phyloP scores from a whole-genome alignment of 2,888 invertebrate species.

The Loripinus fragilis region DNA sequence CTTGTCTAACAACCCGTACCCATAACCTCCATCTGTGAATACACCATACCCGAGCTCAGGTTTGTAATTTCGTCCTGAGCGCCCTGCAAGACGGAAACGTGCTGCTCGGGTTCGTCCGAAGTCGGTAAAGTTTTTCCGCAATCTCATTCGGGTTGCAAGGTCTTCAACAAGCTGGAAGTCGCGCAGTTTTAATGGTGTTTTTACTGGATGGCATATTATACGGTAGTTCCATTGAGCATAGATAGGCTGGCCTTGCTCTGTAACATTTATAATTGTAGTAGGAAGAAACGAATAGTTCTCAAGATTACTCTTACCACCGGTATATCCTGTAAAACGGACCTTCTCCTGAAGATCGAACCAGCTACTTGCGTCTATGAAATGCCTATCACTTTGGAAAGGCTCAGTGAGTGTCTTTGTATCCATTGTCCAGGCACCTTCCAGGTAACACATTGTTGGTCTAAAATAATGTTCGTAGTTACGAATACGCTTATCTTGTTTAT shows the following conservation, averaged over 20 bases:
- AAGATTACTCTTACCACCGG: constrained; percentile 66
- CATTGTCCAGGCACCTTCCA: constrained; percentile 78
- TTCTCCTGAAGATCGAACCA: constrained; percentile 71
- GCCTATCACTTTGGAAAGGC: constrained; percentile 77
- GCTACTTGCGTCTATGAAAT: constrained; percentile 70
- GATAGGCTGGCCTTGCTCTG: constrained; percentile 51
- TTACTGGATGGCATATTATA: constrained; percentile 69
- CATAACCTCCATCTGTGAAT: constrained; percentile 6
- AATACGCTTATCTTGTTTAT: constrained; percentile 62
- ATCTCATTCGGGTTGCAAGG: constrained; percentile 59
- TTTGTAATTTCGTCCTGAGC: constrained; percentile 12
- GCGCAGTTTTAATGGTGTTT: constrained; percentile 56
- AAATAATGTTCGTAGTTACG: constrained; percentile 75
- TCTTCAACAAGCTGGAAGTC: constrained; percentile 68
- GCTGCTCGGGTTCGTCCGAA: constrained; percentile 42
- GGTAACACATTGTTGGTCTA: constrained; percentile 73
- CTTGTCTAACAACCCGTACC: constrained; percentile 35
- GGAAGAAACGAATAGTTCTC: constrained; percentile 77
- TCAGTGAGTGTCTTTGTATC: constrained; percentile 66
- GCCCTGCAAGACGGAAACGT: constrained; percentile 45
- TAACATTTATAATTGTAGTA: constrained; percentile 62
- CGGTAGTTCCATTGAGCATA: constrained; percentile 75
- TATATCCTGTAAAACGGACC: constrained; percentile 67
- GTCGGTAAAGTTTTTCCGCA: constrained; percentile 33
- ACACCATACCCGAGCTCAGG: constrained; percentile 23